Evolutionary conservation across 2,113 vertebrate genomes (phyloP).

Genomic region (Myodes glareolus): DNA sequence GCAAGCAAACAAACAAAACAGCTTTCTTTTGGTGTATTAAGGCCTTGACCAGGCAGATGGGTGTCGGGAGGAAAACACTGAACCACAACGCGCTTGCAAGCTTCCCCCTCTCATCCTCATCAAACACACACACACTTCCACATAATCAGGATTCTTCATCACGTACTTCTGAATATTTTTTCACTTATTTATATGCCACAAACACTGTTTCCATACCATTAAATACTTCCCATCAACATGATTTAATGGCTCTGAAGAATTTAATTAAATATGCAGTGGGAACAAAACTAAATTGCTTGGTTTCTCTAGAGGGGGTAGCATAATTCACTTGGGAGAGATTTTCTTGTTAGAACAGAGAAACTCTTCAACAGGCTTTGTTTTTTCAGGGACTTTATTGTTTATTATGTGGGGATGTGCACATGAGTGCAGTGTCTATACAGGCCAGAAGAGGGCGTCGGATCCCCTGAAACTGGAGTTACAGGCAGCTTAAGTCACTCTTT

Average conservation of each 20-base stretch:
- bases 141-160: constrained; percentile 53
- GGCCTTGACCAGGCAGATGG: constrained; percentile 45
- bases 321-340: constrained; percentile 18
- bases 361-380: background rate
- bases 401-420: background rate
- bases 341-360: background rate
- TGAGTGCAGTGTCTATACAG: background rate
- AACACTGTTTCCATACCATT: constrained; percentile 68
- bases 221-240: constrained; percentile 69
- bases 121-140: constrained; percentile 49
- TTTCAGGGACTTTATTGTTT: background rate
- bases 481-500: background rate
- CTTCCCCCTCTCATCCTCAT: constrained; percentile 47
- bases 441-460: background rate
- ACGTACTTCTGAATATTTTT: constrained; percentile 16
- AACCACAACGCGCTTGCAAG: constrained; percentile 67
- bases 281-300: constrained; percentile 55
- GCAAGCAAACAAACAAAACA: background rate
- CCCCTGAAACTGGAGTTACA: background rate
- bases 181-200: constrained; percentile 65
- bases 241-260: constrained; percentile 65
- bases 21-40: constrained; percentile 47
- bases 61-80: constrained; percentile 59
- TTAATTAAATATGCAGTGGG: constrained; percentile 62
- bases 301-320: constrained; percentile 37